These are phyloP conservation scores for Drosophila tristis DNA, from an alignment of 1,140 invertebrate genomes.

Conservation along the genomic window DNA sequence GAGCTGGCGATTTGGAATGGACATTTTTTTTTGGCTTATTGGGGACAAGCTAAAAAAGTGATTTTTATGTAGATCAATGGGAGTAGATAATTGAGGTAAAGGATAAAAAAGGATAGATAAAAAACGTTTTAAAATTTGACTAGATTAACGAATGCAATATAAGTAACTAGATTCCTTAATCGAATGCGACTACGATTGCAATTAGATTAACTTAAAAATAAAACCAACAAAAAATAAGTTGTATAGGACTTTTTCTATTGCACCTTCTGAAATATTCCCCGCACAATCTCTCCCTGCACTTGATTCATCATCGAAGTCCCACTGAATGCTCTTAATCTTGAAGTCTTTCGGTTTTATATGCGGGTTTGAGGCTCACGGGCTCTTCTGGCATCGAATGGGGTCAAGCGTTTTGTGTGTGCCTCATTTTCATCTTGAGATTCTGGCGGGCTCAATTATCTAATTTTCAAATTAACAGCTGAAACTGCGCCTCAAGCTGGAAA, in stretches of 20 bases:
- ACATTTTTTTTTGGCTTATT: conserved; percentile 12
- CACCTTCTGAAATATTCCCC: too few relatives aligned
- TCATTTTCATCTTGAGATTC: conserved; percentile 49
- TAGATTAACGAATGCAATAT: too few relatives aligned
- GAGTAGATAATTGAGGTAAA: too few relatives aligned
- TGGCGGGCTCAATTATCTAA: conserved; percentile 63
- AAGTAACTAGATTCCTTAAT: too few relatives aligned
- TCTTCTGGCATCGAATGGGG: conserved; percentile 39
- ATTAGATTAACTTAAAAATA: too few relatives aligned
- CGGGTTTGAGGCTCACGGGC: background rate
- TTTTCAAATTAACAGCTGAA: conserved; percentile 75
- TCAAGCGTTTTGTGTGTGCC: conserved; percentile 54
- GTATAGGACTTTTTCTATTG: too few relatives aligned
- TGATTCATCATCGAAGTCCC: too few relatives aligned
- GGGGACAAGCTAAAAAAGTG: conserved; percentile 6
- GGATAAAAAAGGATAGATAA: too few relatives aligned
- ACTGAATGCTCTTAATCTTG: background rate
- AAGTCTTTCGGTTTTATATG: background rate
- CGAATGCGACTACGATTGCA: too few relatives aligned
- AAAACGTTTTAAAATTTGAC: too few relatives aligned
- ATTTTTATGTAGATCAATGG: conserved; percentile 1
- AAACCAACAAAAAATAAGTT: too few relatives aligned
- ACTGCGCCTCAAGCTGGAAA: conserved; percentile 48
- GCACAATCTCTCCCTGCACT: too few relatives aligned
- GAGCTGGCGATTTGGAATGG: conserved; percentile 38